Evolutionary conservation across 1,140 invertebrate genomes (phyloP), one percentile per base, ranked within the genome.

Genomic region (Solen grandis): DNA sequence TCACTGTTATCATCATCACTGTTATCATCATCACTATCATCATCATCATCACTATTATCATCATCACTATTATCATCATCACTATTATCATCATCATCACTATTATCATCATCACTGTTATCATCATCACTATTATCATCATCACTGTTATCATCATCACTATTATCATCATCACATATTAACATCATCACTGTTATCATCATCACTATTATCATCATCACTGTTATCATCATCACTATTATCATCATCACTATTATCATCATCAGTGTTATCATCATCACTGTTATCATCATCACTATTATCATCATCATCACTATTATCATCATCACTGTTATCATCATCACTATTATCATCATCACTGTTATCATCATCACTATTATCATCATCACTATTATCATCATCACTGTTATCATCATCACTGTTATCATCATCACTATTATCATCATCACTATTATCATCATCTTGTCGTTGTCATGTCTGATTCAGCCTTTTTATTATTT

Each of bases 211-310:
- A 55, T 59, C 54, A 35, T 60, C 19, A 55, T 59, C 54, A 69
- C 36, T 16, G 35, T 57, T 1, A 69, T 70, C 13, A 22, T 59
- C 14, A 55, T 70, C 0, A 55, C 29, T 35, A 72, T 79, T 31
- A 79, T 77, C 75, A 70, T 69, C 50, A 54, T 77, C 75, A 68
- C 41, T 31, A 70, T 70, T 25, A 70, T 79, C 63, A 29, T 72
- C 38, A 25, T 52, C 50, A n/a, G n/a, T n/a, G n/a, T n/a, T n/a
- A n/a, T n/a, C n/a, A n/a, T n/a, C n/a, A n/a, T n/a, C n/a, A n/a
- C 36, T 41, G 16, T 70, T 55, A 31, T 54, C 38, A 50, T 77
- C 36, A 77, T 68, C 62, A 50, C 55, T 35, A 54, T 79, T 65
- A 52, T 66, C 50, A 25, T 79, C 76, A 70, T 36, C 59, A 25